phyloP scores from a whole-genome alignment of 2,797 vertebrate genomes.

The Paramormyrops hopkinsi region DNA sequence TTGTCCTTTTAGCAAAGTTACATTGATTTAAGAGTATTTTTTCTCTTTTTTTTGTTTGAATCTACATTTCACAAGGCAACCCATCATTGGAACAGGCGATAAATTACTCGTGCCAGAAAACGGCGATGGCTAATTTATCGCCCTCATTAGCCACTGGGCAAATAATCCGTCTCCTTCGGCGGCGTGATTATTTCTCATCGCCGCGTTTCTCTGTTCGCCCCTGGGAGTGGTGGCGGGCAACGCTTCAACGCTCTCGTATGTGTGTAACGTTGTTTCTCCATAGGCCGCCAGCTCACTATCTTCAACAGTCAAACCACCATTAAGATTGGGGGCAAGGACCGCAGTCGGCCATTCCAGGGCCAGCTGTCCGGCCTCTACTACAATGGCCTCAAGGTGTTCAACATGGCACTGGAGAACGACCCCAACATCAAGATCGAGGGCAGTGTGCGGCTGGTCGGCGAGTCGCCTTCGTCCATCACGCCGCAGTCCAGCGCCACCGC shows the following conservation, averaged over 20 bases:
- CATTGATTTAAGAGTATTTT: conserved; percentile 48
- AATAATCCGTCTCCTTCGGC: conserved; percentile 70
- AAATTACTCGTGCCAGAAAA: conserved; percentile 79
- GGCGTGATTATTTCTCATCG: conserved; percentile 55
- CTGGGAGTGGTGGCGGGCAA: conserved; percentile 60
- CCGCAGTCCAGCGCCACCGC: conserved; percentile 92
- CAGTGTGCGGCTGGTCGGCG: conserved; percentile 93
- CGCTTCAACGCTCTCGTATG: conserved; percentile 82
- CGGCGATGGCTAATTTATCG: conserved; percentile 93
- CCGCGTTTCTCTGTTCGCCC: conserved; percentile 48
- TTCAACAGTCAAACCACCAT: conserved; percentile 99
- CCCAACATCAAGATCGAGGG: conserved; percentile 90
- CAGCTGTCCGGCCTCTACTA: conserved; percentile 99
- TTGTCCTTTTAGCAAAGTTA: conserved; percentile 84
- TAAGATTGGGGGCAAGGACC: conserved; percentile 94
- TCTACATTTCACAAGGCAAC: conserved; percentile 74
- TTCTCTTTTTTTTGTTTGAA: conserved; percentile 62
- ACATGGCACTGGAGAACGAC: conserved; percentile 96
- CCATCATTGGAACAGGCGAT: conserved; percentile 79
- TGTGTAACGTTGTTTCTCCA: conserved; percentile 86
- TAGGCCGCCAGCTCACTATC: conserved; percentile 99
- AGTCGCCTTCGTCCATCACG: conserved; percentile 87
- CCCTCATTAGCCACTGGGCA: conserved; percentile 83
- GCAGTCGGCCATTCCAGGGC: conserved; percentile 92
- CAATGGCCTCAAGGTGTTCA: conserved; percentile 99